phyloP scores from a whole-genome alignment of 2,888 invertebrate species.

The Troilus luridus region DNA sequence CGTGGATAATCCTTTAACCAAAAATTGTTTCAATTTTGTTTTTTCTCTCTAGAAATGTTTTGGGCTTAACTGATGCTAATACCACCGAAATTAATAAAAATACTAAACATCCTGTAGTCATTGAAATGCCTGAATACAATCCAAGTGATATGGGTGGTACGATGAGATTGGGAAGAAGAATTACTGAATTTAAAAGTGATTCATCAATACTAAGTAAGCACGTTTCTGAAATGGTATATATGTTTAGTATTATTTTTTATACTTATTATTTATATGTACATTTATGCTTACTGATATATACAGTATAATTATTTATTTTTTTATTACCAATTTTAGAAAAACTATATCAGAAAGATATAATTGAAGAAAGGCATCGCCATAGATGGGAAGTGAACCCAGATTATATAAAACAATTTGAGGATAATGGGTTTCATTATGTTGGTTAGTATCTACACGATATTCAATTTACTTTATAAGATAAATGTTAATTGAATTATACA shows the following conservation, averaged over 20 bases:
- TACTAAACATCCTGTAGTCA: conserved; percentile 84
- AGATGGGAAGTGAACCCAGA: conserved; percentile 97
- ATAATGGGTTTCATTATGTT: conserved; percentile 90
- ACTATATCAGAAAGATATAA: conserved; percentile 82
- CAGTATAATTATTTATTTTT: conserved; percentile 41
- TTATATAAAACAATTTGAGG: conserved; percentile 83
- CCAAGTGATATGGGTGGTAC: conserved; percentile 95
- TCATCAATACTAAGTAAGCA: conserved; percentile 76
- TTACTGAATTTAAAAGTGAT: conserved; percentile 82
- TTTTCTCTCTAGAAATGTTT: conserved; percentile 65
- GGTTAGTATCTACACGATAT: conserved; percentile 70
- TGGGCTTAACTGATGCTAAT: conserved; percentile 64
- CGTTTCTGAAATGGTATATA: background rate
- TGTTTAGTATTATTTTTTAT: background rate
- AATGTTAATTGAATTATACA: background rate
- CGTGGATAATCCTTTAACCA: background rate
- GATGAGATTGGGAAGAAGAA: conserved; percentile 96
- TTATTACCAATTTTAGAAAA: conserved; percentile 72
- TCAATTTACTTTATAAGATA: background rate
- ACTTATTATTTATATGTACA: too few species aligned
- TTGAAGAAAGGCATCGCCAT: conserved; percentile 97
- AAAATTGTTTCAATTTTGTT: background rate
- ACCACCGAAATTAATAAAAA: conserved; percentile 84
- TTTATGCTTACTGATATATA: background rate
- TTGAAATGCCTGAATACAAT: conserved; percentile 99